Conservation (phyloP, 2,113 vertebrate genomes). For the Tyrannus savana region DNA sequence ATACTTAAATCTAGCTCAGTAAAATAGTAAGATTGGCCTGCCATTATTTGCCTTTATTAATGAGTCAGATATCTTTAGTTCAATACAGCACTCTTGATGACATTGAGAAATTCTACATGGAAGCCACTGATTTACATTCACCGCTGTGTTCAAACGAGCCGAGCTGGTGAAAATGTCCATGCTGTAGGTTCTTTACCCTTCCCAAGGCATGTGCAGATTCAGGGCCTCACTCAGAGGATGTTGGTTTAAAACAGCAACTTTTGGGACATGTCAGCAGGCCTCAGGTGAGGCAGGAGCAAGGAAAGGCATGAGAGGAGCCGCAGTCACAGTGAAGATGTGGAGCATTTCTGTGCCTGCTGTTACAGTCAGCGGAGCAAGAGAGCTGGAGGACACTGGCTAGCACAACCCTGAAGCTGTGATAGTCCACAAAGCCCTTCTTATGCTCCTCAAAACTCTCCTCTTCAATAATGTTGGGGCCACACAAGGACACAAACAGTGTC, state of each 20-base stretch:
- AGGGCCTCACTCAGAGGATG: neutral
- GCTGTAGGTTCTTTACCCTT: conserved; percentile 7
- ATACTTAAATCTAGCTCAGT: conserved; percentile 38
- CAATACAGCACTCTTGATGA: neutral
- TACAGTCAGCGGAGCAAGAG: fast-evolving
- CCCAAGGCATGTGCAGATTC: neutral
- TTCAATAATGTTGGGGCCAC: fast-evolving
- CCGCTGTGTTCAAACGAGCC: conserved; percentile 2
- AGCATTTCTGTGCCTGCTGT: neutral
- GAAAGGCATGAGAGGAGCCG: neutral
- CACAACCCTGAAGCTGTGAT: neutral
- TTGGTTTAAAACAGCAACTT: neutral
- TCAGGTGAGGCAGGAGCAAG: fast-evolving
- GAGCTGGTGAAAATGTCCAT: conserved; percentile 16
- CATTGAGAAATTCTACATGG: neutral
- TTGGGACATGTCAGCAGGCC: neutral
- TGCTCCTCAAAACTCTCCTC: neutral
- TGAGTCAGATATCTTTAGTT: conserved; percentile 44
- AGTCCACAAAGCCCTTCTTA: neutral
- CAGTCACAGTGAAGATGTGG: fast-evolving
- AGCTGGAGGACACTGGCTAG: neutral
- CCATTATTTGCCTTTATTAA: conserved; percentile 42
- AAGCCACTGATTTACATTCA: conserved; percentile 58
- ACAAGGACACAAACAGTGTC: fast-evolving
- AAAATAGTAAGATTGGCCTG: conserved; percentile 15